Evolutionary conservation across 2,797 vertebrate genomes (phyloP), one percentile per base, ranked within the genome.

Genomic region (Lemur catta): DNA sequence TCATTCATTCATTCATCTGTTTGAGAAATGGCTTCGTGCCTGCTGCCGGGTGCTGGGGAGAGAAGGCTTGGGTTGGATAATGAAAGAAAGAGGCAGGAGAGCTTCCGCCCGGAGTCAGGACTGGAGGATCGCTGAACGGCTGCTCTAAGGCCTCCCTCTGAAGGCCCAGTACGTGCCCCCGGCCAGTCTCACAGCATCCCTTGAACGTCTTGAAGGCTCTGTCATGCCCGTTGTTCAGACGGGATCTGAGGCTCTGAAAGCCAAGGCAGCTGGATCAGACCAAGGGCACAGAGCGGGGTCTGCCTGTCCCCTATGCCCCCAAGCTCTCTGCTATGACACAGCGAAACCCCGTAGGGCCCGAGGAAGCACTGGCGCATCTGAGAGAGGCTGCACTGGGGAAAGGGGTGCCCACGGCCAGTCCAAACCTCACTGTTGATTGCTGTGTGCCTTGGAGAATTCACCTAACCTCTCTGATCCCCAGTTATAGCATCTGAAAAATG

Each of bases 121-220:
- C 48, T 71, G 20, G 22, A 43, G 33, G 7, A n/a, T 26, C 0
- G 0, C 75, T 26, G 38, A 41, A 38, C 4, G 10, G 22, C 15
- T 13, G 63, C 30, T 35, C 48, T 43, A 41, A 9, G 46, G 48
- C 35, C 35, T 33, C 8, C 17, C n/a, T 11, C 13, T 24, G 35
- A 52, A 38, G 55, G 5, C 0, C 59, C 76, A 4, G 38, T 2
- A 0, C 1, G 33, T 7, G n/a, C 0, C 2, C 22, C 48, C 0
- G 1, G 46, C 24, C 75, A 11, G 22, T 4, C 61, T 78, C 55
- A 33, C 20, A 9, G 5, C 35, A 4, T 2, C 35, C 50, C 48
- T 17, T 33, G n/a, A 4, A 17, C 26, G 14, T 10, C 33, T 65
- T 65, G 17, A 20, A 28, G 63, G 15, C 17, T 48, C 80, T 81